Evolutionary conservation across 2,888 invertebrate species (phyloP), one percentile per base, ranked within the genome.

Genomic region (Sarcophaga subvicina): DNA sequence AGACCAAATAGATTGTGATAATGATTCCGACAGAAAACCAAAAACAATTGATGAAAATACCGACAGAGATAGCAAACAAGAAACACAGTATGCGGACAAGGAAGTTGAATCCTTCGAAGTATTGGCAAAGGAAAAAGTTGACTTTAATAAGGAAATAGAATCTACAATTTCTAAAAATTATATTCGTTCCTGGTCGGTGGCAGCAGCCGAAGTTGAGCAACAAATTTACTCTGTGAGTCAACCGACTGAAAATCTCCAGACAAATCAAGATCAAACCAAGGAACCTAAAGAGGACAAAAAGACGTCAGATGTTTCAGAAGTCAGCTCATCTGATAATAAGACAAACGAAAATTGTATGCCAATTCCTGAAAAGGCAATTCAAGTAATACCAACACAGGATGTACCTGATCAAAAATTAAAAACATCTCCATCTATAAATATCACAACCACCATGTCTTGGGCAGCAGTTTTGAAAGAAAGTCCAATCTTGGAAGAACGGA

Each of bases 151-250:
- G 37, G 37, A 37, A 54, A 17, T 54, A 22, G 45, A 14, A 22
- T 45, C 67, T 6, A 37, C 37, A 37, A 37, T 37, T 37, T 70
- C 80, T 78, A 17, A 80, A 67, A 54, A 14, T 54, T 88, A 81
- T 45, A n/a, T 88, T 12, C 83, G 85, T n/a, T 88, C 80, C 54
- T 84, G 88, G 73, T 88, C 88, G 2, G 83, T 49, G 14, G 84
- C 84, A 64, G 81, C 85, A 25, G 82, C 86, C 11, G 88, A 86
- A 83, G 66, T 85, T 71, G 84, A 85, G 67, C 70, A 80, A 2
- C 84, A 78, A 27, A 17, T 82, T n/a, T n/a, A 47, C 60, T 10
- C 22, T 1, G 20, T 8, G 14, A 67, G 37, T 4, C 72, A 83
- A 63, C 6, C 45, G 4, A 4, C 14, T 20, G 45, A 59, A 3